phyloP scores from a whole-genome alignment of 2,888 invertebrate genomes.

The Coleophora flavipennella region DNA sequence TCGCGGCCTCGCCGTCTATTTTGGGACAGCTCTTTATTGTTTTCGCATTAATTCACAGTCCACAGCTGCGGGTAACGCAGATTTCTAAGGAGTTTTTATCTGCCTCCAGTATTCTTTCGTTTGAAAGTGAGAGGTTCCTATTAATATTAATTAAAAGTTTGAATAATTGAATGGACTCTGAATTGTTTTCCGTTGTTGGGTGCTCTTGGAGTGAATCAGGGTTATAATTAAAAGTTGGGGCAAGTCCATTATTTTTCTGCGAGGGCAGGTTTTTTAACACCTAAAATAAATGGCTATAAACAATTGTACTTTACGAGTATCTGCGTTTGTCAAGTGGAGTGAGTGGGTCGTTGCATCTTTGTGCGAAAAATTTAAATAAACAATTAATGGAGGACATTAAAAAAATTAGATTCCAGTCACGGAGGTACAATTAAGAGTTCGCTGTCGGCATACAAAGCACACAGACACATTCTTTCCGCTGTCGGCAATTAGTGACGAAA shows the following conservation, averaged over 20 bases:
- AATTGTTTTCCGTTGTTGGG: conserved; percentile 62
- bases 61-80: conserved; percentile 64
- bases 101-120: conserved; percentile 63
- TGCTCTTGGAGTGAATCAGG: conserved; percentile 51
- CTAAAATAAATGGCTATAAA: conserved; percentile 8
- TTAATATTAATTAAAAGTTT: conserved; percentile 74
- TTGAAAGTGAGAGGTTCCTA: conserved; percentile 64
- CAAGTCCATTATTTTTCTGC: conserved; percentile 52
- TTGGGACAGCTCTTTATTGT: conserved; percentile 61
- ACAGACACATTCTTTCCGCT: conserved; percentile 41
- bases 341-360: no score
- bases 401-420: conserved; percentile 40
- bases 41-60: conserved; percentile 69
- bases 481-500: conserved; percentile 31
- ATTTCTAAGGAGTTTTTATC: conserved; percentile 70
- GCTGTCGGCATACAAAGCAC: conserved; percentile 52
- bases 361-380: conserved; percentile 5
- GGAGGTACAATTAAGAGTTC: conserved; percentile 57
- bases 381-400: conserved; percentile 6
- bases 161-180: conserved; percentile 67
- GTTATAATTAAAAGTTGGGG: conserved; percentile 62
- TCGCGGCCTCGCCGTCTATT: conserved; percentile 48
- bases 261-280: conserved; percentile 38
- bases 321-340: no score
- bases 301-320: no score